phyloP scores from a whole-genome alignment of 2,888 invertebrate genomes.

The Crocallis elinguaria region DNA sequence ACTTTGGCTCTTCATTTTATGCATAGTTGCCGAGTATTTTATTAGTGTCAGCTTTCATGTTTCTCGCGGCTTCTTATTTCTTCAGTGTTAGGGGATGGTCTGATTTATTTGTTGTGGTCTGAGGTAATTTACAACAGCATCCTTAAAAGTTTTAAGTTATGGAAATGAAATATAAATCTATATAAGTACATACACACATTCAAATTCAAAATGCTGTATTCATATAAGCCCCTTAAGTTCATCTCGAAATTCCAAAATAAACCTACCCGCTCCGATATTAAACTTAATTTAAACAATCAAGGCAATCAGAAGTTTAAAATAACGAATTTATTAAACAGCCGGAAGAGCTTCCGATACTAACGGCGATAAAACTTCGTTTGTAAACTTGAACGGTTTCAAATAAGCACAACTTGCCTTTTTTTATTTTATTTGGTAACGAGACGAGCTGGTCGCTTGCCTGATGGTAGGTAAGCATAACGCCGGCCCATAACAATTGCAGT shows the following conservation, averaged over 20 bases:
- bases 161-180: no score
- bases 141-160: no score
- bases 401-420: background rate
- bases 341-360: slow-evolving; percentile 11
- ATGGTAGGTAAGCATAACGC: no score
- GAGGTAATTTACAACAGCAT: no score
- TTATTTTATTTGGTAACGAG: no score
- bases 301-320: slow-evolving; percentile 16
- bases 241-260: slow-evolving; percentile 2
- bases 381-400: background rate
- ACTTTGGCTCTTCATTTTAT: slow-evolving; percentile 32
- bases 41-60: slow-evolving; percentile 30
- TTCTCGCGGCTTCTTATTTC: slow-evolving; percentile 13
- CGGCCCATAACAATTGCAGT: background rate
- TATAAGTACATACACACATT: no score
- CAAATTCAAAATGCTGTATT: no score
- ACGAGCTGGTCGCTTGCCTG: no score
- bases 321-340: slow-evolving; percentile 14
- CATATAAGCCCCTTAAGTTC: no score
- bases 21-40: slow-evolving; percentile 34
- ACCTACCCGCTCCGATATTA: background rate
- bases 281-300: slow-evolving; percentile 21
- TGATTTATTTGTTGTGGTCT: background rate
- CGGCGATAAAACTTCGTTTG: slow-evolving; percentile 9
- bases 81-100: background rate